Conservation (phyloP, 2,113 vertebrate species). For the Hemiscyllium ocellatum region DNA sequence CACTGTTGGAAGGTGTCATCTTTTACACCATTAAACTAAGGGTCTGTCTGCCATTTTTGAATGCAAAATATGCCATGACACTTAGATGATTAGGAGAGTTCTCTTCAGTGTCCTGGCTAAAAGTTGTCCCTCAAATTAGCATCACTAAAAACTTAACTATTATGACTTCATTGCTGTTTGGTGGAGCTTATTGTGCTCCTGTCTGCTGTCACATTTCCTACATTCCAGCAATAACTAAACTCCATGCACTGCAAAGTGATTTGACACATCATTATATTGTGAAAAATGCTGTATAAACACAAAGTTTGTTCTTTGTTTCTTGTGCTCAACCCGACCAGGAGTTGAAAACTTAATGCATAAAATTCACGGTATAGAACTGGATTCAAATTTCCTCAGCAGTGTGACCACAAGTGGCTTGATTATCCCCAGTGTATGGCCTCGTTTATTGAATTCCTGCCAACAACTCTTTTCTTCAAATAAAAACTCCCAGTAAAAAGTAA, state of each 20-base stretch:
- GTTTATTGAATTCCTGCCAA: background rate
- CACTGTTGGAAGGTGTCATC: background rate
- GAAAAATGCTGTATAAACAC: background rate
- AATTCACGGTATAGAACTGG: background rate
- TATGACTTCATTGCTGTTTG: too few relatives aligned
- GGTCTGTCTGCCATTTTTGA: background rate
- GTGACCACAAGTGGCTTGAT: background rate
- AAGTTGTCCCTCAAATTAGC: background rate
- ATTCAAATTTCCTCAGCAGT: background rate
- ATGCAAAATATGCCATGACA: background rate
- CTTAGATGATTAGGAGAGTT: background rate
- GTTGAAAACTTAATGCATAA: background rate
- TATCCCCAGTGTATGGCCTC: background rate
- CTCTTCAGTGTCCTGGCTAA: background rate
- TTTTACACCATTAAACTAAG: background rate
- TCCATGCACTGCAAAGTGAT: background rate
- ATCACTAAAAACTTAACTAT: background rate
- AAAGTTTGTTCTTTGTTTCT: background rate
- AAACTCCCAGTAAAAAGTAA: too few relatives aligned
- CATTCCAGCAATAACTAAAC: background rate
- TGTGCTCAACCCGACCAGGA: background rate
- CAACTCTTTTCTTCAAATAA: background rate
- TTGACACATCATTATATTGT: background rate
- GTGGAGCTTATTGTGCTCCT: background rate
- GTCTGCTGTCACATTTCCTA: background rate